phyloP scores from a whole-genome alignment of 2,888 invertebrate genomes.

The Hydroisotoma schaefferi region DNA sequence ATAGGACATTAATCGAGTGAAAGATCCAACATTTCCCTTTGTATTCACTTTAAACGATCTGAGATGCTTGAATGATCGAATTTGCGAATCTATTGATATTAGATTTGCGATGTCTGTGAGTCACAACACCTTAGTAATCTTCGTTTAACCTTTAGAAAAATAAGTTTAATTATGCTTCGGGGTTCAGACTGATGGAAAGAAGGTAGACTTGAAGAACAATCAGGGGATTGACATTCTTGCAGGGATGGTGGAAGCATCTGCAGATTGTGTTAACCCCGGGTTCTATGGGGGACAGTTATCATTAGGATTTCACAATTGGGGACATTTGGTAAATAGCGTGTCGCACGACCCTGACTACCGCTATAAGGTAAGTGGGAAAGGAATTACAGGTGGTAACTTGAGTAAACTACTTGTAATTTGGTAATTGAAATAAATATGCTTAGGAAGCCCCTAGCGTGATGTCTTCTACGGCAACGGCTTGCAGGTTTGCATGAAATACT shows the following conservation, averaged over 20 bases:
- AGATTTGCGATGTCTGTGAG: constrained; percentile 3
- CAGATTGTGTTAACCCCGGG: constrained; percentile 53
- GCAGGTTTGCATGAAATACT: no score
- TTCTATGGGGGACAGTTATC: constrained; percentile 61
- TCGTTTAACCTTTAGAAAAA: no score
- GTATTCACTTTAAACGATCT: neutral
- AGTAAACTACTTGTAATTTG: no score
- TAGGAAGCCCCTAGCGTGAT: neutral
- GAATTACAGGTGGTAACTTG: no score
- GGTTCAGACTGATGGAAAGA: neutral
- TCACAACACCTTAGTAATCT: no score
- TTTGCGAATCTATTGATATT: constrained; percentile 19
- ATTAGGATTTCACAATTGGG: constrained; percentile 84
- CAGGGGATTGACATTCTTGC: constrained; percentile 67
- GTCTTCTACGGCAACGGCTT: constrained; percentile 10
- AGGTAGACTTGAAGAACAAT: neutral
- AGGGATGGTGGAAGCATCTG: constrained; percentile 69
- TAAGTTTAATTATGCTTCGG: no score
- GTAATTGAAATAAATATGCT: no score
- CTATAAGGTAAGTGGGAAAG: constrained; percentile 65
- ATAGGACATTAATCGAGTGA: constrained; percentile 10
- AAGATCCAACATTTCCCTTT: constrained; percentile 7
- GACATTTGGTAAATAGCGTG: constrained; percentile 72
- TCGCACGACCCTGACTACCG: constrained; percentile 76
- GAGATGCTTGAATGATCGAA: constrained; percentile 2